A percentile compares a stretch with the other conserved stretches of the same genome.
Conservation (phyloP, 2,113 vertebrate genomes). For the Lipophrys pholis region DNA sequence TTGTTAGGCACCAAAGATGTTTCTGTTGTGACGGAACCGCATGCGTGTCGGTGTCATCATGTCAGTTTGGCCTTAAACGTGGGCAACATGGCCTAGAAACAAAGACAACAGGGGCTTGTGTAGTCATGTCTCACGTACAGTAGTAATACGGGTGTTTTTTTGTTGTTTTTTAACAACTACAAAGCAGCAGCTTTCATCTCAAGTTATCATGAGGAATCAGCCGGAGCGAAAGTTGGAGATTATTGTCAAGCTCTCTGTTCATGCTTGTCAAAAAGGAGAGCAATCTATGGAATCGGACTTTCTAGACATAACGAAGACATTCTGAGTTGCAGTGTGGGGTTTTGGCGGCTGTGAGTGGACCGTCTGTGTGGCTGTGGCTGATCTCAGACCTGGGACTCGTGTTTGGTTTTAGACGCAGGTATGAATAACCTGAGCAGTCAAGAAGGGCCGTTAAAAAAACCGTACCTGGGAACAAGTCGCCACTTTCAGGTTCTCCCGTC, state of each 20-base stretch:
- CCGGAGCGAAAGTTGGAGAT: background rate
- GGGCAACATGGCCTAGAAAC: conserved; percentile 8
- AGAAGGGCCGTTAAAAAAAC: conserved; percentile 25
- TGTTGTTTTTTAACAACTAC: too few species aligned
- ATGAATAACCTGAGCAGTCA: conserved; percentile 40
- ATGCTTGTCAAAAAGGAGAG: background rate
- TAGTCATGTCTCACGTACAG: background rate
- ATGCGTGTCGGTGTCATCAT: conserved; percentile 5
- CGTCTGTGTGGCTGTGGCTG: conserved; percentile 25
- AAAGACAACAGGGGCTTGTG: background rate
- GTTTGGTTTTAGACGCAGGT: conserved; percentile 44
- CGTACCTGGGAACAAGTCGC: conserved; percentile 17
- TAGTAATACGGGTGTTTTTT: background rate
- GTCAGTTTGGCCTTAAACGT: conserved; percentile 26
- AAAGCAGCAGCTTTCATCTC: conserved; percentile 8
- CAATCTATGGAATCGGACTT: conserved; percentile 5
- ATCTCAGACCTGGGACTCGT: conserved; percentile 40
- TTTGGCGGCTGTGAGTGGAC: conserved; percentile 5
- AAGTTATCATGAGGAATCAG: background rate
- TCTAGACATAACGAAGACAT: background rate
- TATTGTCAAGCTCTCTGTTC: background rate
- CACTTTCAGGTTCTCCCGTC: conserved; percentile 6
- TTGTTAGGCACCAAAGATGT: conserved; percentile 37
- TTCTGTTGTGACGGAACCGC: conserved; percentile 38
- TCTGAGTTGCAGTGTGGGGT: conserved; percentile 19